phyloP scores from a whole-genome alignment of 2,888 invertebrate species.

The Lasius platythorax region DNA sequence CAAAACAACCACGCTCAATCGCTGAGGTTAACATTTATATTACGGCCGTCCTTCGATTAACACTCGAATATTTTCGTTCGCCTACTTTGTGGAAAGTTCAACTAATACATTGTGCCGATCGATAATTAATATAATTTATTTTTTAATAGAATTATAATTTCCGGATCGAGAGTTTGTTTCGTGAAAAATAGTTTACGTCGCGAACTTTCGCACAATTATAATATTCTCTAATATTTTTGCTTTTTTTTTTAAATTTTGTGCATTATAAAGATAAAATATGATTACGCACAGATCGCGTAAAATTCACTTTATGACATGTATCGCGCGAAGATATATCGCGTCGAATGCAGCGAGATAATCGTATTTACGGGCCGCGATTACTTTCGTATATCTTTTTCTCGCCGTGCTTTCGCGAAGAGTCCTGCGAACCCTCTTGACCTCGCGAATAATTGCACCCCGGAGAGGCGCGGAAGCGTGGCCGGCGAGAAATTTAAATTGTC shows the following conservation, averaged over 20 bases:
- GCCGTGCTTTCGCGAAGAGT: background rate
- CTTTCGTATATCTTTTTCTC: background rate
- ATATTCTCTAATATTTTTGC: background rate
- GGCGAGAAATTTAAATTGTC: conserved; percentile 72
- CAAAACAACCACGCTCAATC: conserved; percentile 51
- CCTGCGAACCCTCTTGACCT: background rate
- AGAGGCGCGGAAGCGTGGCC: conserved; percentile 53
- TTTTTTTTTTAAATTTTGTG: background rate
- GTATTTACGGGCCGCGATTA: conserved; percentile 38
- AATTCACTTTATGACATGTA: background rate
- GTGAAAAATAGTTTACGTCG: background rate
- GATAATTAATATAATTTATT: conserved; percentile 1
- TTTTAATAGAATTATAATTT: conserved; percentile 4
- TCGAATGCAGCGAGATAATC: conserved; percentile 33
- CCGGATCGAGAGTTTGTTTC: background rate
- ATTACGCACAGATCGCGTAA: background rate
- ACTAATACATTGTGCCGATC: background rate
- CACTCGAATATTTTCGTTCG: conserved; percentile 15
- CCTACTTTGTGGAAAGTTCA: conserved; percentile 11
- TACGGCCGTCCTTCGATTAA: conserved; percentile 40
- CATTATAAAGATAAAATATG: background rate
- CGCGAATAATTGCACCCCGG: conserved; percentile 59
- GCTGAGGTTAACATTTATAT: conserved; percentile 53
- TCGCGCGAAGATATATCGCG: background rate
- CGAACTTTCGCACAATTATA: background rate